These are phyloP conservation scores for Micropoecilia bifurca DNA, from an alignment of 2,797 vertebrate species.

Conservation along the genomic window DNA sequence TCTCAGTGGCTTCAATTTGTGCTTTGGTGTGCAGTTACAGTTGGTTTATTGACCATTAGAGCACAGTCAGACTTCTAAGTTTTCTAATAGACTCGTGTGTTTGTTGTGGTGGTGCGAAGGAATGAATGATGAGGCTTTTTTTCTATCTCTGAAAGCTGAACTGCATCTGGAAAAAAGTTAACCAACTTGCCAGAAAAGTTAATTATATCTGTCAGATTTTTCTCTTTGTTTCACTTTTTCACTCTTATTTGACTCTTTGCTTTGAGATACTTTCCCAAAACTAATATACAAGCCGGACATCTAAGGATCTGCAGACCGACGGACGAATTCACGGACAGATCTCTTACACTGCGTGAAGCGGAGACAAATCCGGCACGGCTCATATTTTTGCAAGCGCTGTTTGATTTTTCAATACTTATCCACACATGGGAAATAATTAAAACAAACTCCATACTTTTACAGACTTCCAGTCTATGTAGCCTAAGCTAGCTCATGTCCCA, in stretches of 20 bases:
- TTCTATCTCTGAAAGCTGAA: conserved; percentile 55
- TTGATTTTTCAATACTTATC: not conserved
- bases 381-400: not conserved
- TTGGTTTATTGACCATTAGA: conserved; percentile 66
- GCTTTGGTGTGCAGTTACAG: conserved; percentile 61
- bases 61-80: conserved; percentile 47
- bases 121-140: conserved; percentile 29
- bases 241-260: conserved; percentile 24
- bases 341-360: not conserved
- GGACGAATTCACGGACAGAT: not conserved
- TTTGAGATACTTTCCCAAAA: conserved; percentile 8
- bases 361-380: not conserved
- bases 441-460: not conserved
- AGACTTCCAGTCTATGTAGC: not conserved
- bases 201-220: conserved; percentile 11
- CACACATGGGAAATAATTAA: not conserved
- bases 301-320: conserved; percentile 5
- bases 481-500: conserved; percentile 49
- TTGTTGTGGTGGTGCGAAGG: conserved; percentile 34
- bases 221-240: conserved; percentile 14
- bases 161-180: conserved; percentile 42
- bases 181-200: conserved; percentile 43
- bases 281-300: conserved; percentile 19
- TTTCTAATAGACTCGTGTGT: conserved; percentile 53
- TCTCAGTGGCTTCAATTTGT: conserved; percentile 65